Conservation (phyloP, 1,140 invertebrate species). For the Psix sp. region DNA sequence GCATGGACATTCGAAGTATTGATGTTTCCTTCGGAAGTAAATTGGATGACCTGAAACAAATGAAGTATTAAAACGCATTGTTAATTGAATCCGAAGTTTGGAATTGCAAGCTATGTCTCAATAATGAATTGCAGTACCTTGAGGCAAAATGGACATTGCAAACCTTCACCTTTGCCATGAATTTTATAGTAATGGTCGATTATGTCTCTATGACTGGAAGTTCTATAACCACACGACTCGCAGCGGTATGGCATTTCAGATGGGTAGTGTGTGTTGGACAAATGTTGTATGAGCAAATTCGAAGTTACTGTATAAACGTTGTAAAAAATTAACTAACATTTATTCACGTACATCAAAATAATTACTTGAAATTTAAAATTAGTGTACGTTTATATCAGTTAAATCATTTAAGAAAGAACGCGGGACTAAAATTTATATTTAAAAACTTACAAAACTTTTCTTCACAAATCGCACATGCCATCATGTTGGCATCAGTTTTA, state of each 20-base stretch:
- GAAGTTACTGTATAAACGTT: conserved; percentile 56
- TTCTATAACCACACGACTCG: conserved; percentile 83
- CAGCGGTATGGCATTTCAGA: conserved; percentile 89
- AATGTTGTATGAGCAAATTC: conserved; percentile 82
- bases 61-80: not conserved
- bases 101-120: not conserved
- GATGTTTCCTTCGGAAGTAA: conserved; percentile 63
- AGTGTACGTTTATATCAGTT: too few relatives aligned
- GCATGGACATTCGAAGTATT: conserved; percentile 68
- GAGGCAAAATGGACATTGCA: conserved; percentile 86
- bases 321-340: conserved; percentile 6
- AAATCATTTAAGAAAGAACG: too few relatives aligned
- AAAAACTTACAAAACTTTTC: conserved; percentile 75
- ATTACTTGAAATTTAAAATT: too few relatives aligned
- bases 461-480: conserved; percentile 84
- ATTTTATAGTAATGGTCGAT: conserved; percentile 84
- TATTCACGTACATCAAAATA: too few relatives aligned
- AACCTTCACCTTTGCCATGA: conserved; percentile 80
- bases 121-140: conserved; percentile 75
- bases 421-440: too few relatives aligned
- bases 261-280: conserved; percentile 85
- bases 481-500: conserved; percentile 69
- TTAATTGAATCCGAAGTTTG: not conserved
- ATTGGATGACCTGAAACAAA: conserved; percentile 62
- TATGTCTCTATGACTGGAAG: conserved; percentile 84